A percentile compares a stretch with the other conserved stretches of the same genome.
These are phyloP conservation scores for Azemiops feae DNA, from an alignment of 2,113 vertebrate species.

Conservation along the genomic window DNA sequence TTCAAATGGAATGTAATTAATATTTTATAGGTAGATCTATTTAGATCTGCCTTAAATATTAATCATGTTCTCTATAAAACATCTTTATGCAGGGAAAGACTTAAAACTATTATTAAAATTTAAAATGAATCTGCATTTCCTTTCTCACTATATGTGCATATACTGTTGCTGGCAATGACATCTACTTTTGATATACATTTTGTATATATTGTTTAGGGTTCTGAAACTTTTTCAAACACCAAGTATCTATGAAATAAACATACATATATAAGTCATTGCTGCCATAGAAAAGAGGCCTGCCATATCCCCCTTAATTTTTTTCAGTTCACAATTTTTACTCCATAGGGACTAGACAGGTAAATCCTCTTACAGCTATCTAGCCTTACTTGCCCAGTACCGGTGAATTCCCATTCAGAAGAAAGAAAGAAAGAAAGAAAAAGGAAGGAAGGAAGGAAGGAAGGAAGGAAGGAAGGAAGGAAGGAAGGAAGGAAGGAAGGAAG, in stretches of 20 bases:
- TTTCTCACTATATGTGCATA: not conserved
- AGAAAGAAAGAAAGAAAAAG: not conserved
- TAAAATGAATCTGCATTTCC: not conserved
- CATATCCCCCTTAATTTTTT: not conserved
- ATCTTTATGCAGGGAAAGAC: not conserved
- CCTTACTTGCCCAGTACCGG: not conserved
- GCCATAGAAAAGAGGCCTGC: not conserved
- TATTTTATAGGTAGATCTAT: not conserved
- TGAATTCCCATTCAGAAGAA: not conserved
- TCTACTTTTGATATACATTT: not conserved
- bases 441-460: too few species aligned
- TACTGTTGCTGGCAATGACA: not conserved
- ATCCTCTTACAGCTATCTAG: not conserved
- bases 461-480: too few species aligned
- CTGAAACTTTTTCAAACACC: not conserved
- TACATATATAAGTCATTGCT: not conserved
- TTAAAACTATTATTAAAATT: not conserved
- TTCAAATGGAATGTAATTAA: not conserved
- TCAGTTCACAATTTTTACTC: not conserved
- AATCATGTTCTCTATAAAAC: not conserved
- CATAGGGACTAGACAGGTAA: not conserved
- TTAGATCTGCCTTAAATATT: not conserved
- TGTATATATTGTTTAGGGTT: not conserved
- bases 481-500: too few species aligned
- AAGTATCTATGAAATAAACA: not conserved